phyloP scores from a whole-genome alignment of 2,113 vertebrate genomes.

The Nesogale talazaci region DNA sequence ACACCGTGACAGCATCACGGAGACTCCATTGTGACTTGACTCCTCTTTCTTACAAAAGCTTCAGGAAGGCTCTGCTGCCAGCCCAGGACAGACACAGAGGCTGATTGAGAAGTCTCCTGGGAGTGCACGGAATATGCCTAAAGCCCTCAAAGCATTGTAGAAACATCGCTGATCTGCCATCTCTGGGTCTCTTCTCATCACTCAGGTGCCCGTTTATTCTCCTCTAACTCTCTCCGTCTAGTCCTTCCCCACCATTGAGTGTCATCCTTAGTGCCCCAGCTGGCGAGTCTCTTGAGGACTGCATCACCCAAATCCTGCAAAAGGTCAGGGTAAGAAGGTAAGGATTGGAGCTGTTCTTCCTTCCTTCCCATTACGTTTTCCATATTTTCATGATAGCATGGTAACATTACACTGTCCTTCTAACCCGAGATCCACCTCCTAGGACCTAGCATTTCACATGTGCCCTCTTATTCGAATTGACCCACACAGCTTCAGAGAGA shows the following conservation, averaged over 20 bases:
- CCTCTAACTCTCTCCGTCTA: neutral
- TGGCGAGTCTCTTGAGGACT: too few relatives aligned
- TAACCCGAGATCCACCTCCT: neutral
- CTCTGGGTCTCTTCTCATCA: neutral
- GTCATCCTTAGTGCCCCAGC: neutral
- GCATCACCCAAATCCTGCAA: neutral
- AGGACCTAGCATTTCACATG: neutral
- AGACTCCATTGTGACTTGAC: neutral
- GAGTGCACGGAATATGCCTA: rapidly evolving
- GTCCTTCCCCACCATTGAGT: neutral
- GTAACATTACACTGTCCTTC: neutral
- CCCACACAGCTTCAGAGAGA: neutral
- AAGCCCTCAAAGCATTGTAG: neutral
- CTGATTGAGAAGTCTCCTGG: neutral
- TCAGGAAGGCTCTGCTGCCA: neutral
- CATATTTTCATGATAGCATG: neutral
- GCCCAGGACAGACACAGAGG: neutral
- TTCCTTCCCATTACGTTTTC: neutral
- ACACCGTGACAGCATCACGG: constrained; percentile 29
- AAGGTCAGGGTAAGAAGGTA: neutral
- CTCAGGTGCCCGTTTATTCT: neutral
- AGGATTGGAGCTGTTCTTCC: neutral
- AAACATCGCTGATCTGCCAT: neutral
- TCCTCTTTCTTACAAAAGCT: neutral
- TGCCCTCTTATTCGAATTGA: neutral